These are phyloP conservation scores for Temnopleurus reevesii DNA, from an alignment of 53 echinoderm and acorn worm species.

Conservation along the genomic window DNA sequence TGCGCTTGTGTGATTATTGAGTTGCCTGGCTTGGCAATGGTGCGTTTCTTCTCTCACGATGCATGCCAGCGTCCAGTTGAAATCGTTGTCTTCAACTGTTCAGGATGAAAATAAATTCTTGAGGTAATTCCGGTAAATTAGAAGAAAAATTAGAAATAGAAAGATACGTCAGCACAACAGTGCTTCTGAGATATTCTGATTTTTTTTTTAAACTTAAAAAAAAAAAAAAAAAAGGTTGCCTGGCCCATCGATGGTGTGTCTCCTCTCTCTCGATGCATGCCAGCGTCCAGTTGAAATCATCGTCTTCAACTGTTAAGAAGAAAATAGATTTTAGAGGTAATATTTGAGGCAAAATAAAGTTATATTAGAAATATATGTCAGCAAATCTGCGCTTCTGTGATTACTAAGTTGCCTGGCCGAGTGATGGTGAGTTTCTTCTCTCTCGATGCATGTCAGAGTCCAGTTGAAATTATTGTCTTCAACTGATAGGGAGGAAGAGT, in stretches of 20 bases:
- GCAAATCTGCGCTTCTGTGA: no score
- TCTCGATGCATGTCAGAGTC: constrained; percentile 82
- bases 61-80: constrained; percentile 91
- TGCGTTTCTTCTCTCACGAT: constrained; percentile 77
- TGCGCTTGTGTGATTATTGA: no score
- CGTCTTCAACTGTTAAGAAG: constrained; percentile 54
- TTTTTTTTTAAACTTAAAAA: no score
- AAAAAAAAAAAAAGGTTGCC: no score
- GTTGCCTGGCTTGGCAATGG: constrained; percentile 61
- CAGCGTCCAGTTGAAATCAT: constrained; percentile 79
- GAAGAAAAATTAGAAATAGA: no score
- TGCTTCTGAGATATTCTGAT: no score
- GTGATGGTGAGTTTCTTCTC: constrained; percentile 67
- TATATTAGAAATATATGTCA: no score
- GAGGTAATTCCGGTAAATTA: no score
- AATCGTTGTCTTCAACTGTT: constrained; percentile 63
- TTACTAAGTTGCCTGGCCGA: constrained; percentile 76
- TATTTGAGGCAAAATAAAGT: no score
- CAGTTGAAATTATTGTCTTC: constrained; percentile 77
- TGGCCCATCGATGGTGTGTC: constrained; percentile 64
- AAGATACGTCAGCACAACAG: no score
- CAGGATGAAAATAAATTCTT: no score
- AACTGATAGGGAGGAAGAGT: constrained; percentile 13
- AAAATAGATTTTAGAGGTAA: no score
- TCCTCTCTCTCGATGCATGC: constrained; percentile 91